Evolutionary conservation across 2,888 invertebrate genomes (phyloP).

Genomic region (Cheilosia vulpina): DNA sequence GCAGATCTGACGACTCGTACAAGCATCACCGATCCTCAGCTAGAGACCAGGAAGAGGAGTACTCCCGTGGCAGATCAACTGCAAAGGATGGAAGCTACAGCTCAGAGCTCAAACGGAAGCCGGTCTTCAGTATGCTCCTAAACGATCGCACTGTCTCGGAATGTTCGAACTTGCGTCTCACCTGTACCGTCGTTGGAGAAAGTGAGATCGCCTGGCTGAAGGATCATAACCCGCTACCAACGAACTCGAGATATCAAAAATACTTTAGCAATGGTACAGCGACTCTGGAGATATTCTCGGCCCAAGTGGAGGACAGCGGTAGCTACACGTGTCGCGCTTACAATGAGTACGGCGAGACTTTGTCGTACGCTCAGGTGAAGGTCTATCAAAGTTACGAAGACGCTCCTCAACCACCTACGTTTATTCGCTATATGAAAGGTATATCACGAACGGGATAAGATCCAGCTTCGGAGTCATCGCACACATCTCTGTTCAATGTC

Average conservation of each 20-base stretch:
- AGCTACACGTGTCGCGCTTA: slow-evolving; percentile 91
- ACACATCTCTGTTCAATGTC: slow-evolving; percentile 55
- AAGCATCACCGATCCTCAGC: slow-evolving; percentile 44
- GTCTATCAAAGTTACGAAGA: slow-evolving; percentile 90
- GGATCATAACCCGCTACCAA: slow-evolving; percentile 86
- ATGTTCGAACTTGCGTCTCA: slow-evolving; percentile 89
- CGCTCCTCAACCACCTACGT: slow-evolving; percentile 88
- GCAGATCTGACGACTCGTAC: slow-evolving; percentile 57
- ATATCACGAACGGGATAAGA: slow-evolving; percentile 74
- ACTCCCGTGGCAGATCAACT: slow-evolving; percentile 10
- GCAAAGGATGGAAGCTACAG: slow-evolving; percentile 40
- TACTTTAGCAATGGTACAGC: slow-evolving; percentile 88
- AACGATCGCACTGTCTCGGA: slow-evolving; percentile 90
- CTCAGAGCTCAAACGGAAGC: slow-evolving; percentile 87
- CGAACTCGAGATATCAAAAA: slow-evolving; percentile 86
- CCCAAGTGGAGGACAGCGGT: slow-evolving; percentile 88
- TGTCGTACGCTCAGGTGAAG: slow-evolving; percentile 89
- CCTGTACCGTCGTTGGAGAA: slow-evolving; percentile 90
- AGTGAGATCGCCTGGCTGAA: slow-evolving; percentile 90
- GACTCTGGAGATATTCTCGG: slow-evolving; percentile 89
- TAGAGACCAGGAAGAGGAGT: slow-evolving; percentile 49
- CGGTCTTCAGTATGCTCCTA: slow-evolving; percentile 90
- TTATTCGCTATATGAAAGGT: slow-evolving; percentile 90
- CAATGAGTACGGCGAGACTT: slow-evolving; percentile 89
- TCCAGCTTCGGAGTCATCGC: slow-evolving; percentile 47